Evolutionary conservation across 2,113 vertebrate species (phyloP).

Genomic region (Ceyx cyanopectus): DNA sequence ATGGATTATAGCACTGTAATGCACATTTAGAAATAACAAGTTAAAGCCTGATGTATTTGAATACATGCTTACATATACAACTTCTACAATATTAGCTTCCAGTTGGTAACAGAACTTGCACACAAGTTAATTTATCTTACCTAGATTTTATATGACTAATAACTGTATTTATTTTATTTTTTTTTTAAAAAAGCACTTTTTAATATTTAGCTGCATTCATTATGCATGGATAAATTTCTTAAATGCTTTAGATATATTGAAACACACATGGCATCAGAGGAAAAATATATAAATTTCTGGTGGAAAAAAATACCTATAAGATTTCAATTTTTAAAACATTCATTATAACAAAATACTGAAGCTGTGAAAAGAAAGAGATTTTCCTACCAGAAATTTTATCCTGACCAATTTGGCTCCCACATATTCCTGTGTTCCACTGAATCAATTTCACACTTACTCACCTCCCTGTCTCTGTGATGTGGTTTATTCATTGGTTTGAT

Average conservation of each 20-base stretch:
- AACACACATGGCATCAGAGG: neutral
- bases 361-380: conserved; percentile 56
- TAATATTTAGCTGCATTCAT: neutral
- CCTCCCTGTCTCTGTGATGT: conserved; percentile 88
- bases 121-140: neutral
- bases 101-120: neutral
- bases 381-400: conserved; percentile 81
- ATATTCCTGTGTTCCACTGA: conserved; percentile 82
- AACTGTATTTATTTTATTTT: neutral
- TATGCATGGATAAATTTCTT: neutral
- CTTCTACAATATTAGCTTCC: neutral
- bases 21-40: neutral
- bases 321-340: neutral
- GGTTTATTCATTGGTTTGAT: conserved; percentile 92
- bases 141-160: neutral
- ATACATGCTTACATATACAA: neutral
- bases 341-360: neutral
- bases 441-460: conserved; percentile 96
- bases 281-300: conserved; percentile 7
- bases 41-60: neutral
- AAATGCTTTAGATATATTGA: neutral
- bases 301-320: neutral
- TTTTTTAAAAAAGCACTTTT: neutral
- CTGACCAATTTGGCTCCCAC: conserved; percentile 79
- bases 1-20: neutral